Conservation (phyloP, 1,140 invertebrate species). For the Thalassaphorura encarpata region DNA sequence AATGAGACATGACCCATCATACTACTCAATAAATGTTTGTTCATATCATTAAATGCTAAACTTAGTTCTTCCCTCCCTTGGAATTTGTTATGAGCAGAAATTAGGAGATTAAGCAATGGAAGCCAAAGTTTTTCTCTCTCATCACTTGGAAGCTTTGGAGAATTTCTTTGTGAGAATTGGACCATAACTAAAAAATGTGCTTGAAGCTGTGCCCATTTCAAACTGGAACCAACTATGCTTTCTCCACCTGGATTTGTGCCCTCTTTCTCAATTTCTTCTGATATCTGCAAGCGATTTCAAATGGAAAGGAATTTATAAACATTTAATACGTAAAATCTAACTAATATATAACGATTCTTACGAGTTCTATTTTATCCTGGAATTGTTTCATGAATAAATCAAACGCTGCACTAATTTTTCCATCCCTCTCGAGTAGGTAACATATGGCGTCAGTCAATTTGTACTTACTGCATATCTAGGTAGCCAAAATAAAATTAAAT, state of each 20-base stretch:
- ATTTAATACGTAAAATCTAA: not conserved
- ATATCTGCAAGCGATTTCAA: conserved; percentile 19
- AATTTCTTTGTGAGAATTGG: conserved; percentile 44
- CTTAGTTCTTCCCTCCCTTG: conserved; percentile 32
- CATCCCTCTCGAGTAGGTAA: conserved; percentile 46
- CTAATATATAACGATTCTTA: conserved; percentile 4
- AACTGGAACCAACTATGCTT: no score
- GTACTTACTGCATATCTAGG: conserved; percentile 37
- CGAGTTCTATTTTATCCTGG: conserved; percentile 18
- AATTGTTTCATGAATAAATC: conserved; percentile 35
- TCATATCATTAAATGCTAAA: conserved; percentile 39
- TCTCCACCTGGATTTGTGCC: no score
- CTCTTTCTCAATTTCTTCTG: conserved; percentile 34
- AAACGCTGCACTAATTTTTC: conserved; percentile 45
- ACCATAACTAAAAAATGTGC: conserved; percentile 39
- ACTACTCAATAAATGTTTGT: conserved; percentile 45
- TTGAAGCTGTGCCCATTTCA: conserved; percentile 37
- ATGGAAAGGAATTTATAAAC: not conserved
- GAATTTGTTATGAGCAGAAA: conserved; percentile 42
- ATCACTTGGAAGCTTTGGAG: conserved; percentile 39
- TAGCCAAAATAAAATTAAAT: not conserved
- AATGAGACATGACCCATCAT: conserved; percentile 50
- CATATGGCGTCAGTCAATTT: conserved; percentile 44
- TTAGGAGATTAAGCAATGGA: conserved; percentile 43
- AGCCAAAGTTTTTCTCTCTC: conserved; percentile 46